Base-by-base conservation (phyloP, 1,140 invertebrate species). In the Druon quercuslanigerum region DNA sequence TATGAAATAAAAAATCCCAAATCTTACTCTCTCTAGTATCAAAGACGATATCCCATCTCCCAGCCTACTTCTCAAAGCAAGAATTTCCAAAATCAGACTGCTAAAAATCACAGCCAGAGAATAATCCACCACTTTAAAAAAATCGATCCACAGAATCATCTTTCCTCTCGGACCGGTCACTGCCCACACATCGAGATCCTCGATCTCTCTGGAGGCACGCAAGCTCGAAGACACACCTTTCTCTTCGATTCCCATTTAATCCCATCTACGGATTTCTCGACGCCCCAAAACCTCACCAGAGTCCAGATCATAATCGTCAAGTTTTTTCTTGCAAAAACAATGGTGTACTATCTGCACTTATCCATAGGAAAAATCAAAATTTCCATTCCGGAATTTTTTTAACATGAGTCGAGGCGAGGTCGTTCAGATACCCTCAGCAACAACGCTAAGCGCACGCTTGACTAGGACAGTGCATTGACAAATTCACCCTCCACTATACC, bases 151-250 rank as follows among this genome's bases (percentile, higher is more conserved):
- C 17, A 56, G 54, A 20, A 17, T 56, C 54, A 56, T 56, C 17
- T 56, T 56, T 20, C 54, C 54, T 20, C 17, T 56, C 54, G 17
- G 8, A 33, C 46, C 40, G 60, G 60, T 66, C 14, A 66, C 60
- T 66, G 20, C 57, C 57, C 57, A 33, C 57, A 40, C 33, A 66
- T 66, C 40, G 60, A 66, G 60, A 66, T 66, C 14, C 60, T 66
- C 60, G 60, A 66, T 66, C 60, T 66, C 60, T 66, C 60, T 66
- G 33, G 60, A 66, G 60, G 60, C 60, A 66, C 60, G 60, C 60
- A 66, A 66, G 60, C 60, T 66, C 60, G 33, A 66, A 66, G 60
- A 66, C 60, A 66, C 60, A 46, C 60, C 60, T 66, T 66, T 66
- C 25, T n/a, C 60, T 33, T 46, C 60, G 60, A 66, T 33, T 46